These are phyloP conservation scores for Gari tellinella DNA, from an alignment of 2,888 invertebrate species.

Conservation along the genomic window DNA sequence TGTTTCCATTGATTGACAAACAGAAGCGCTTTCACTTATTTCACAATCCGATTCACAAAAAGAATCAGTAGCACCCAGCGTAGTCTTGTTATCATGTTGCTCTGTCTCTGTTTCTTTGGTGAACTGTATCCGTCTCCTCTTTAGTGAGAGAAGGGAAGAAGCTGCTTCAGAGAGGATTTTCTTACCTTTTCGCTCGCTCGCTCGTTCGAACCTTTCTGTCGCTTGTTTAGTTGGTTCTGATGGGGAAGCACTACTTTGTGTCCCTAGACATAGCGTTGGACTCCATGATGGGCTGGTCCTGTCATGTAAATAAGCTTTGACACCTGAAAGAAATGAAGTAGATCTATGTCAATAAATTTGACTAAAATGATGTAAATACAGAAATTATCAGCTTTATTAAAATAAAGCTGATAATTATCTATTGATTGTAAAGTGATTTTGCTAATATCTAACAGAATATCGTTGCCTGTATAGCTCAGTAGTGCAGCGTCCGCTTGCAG, in stretches of 20 bases:
- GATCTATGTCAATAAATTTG: too few species aligned
- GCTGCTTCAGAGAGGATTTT: constrained; percentile 24
- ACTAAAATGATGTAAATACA: too few species aligned
- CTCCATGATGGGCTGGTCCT: constrained; percentile 18
- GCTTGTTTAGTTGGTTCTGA: constrained; percentile 8
- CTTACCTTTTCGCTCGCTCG: constrained; percentile 14
- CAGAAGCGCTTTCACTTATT: neutral
- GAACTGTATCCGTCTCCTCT: constrained; percentile 15
- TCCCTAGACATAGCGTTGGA: constrained; percentile 13
- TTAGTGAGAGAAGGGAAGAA: constrained; percentile 23
- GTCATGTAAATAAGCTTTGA: constrained; percentile 13
- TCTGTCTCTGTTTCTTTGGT: neutral
- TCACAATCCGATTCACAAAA: neutral
- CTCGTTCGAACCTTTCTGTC: neutral
- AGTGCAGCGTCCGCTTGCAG: too few species aligned
- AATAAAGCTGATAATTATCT: too few species aligned
- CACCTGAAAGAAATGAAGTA: constrained; percentile 6
- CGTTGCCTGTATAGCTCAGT: too few species aligned
- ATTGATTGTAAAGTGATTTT: too few species aligned
- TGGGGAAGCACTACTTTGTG: neutral
- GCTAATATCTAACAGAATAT: too few species aligned
- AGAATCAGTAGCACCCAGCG: neutral
- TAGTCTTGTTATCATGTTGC: neutral
- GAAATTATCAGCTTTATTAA: too few species aligned
- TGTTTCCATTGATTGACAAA: neutral